These are phyloP conservation scores for Cylloceria caligata DNA, from an alignment of 2,888 invertebrate species.

Conservation along the genomic window DNA sequence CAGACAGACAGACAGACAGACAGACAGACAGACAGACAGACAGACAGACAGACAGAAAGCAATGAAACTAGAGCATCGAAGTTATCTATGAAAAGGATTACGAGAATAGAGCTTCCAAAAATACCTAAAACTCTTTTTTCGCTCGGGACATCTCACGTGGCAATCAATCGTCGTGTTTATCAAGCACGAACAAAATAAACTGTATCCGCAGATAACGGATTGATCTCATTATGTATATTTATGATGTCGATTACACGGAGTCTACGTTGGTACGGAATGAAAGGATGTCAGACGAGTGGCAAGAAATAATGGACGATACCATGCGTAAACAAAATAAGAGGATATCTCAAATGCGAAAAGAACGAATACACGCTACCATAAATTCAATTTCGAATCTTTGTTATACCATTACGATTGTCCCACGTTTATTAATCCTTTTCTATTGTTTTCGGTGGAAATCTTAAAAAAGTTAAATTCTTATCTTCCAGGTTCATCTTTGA, in stretches of 20 bases:
- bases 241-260: slow-evolving; percentile 51
- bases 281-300: not conserved
- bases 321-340: not conserved
- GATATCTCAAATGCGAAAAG: not conserved
- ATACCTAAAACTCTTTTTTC: slow-evolving; percentile 1
- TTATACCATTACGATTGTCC: not conserved
- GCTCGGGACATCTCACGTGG: not conserved
- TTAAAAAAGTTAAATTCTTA: not conserved
- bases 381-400: not conserved
- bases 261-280: not conserved
- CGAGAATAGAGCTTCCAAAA: not conserved
- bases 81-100: too few relatives aligned
- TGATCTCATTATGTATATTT: slow-evolving; percentile 58
- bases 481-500: not conserved
- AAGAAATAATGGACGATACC: slow-evolving; percentile 2
- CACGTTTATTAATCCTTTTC: not conserved
- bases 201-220: slow-evolving; percentile 42
- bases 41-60: too few relatives aligned
- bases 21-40: too few relatives aligned
- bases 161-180: slow-evolving; percentile 33
- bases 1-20: too few relatives aligned
- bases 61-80: too few relatives aligned
- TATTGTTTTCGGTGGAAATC: not conserved
- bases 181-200: slow-evolving; percentile 35
- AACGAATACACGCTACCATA: not conserved